Base-by-base conservation (phyloP, 2,888 invertebrate species). In the Drosophila anomalipes region DNA sequence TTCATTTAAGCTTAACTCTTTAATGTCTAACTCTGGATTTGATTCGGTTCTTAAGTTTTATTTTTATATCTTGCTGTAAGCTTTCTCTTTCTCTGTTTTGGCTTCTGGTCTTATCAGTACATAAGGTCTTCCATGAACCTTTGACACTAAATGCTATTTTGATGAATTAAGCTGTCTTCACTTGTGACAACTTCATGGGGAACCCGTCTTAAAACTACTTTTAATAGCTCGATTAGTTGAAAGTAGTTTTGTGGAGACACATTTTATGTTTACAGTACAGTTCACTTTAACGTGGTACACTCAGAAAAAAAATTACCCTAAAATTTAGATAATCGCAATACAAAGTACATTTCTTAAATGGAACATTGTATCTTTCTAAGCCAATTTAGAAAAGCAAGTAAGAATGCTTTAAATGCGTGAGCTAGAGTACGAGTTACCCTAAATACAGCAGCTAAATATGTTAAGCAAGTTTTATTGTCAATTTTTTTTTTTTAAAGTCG, bases 1-100 rank as follows among this genome's bases (percentile, higher is more conserved):
- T 58, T 74, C 26, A 64, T 69, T 75, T 56, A 33, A 41, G 54
- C 37, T 33, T 51, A 74, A 68, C 74, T 75, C 75, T 75, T 75
- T 74, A 64, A 74, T 44, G 49, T 59, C 28, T 32, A 41, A 14
- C 30, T 30, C 4, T 37, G n/a, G 26, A 33, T n/a, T 59, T 10
- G 19, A 70, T 30, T 49, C 56, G 32, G 70, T n/a, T 12, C 22
- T n/a, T 12, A 28, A 56, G 12, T 7, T 9, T 19, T 10, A 12
- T 22, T 26, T n/a, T 39, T 14, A 39, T 39, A 16, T 4, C 1
- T 47, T 7, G 1, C 14, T 22, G 5, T 22, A 44, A 22, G 5
- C 44, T 12, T 44, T 44, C n/a, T 39, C 28, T 19, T 51, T 28
- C 6, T 3, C 19, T 51, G 5, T 10, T 2, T 28, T 28, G 26